Percentiles rank a stretch among this genome's conserved stretches.
Conservation (phyloP, 2,888 invertebrate genomes). For the Cacoxenus indagator region DNA sequence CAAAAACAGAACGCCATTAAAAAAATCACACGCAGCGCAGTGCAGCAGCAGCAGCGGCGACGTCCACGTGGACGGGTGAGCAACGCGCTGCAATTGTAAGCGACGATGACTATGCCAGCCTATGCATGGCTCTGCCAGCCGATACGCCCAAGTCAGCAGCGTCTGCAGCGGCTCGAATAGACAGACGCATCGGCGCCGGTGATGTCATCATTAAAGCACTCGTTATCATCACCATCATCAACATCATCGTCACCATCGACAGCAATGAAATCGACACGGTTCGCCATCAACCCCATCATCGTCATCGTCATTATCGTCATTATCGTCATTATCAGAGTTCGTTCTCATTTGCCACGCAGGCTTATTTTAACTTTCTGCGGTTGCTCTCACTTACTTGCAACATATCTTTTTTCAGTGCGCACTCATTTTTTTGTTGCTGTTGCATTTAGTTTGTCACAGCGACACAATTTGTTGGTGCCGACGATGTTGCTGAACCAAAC, state of each 20-base stretch:
- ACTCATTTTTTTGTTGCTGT: neutral
- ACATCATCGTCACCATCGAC: neutral
- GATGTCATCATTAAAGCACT: neutral
- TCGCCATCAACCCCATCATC: slow-evolving; percentile 7
- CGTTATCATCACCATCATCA: neutral
- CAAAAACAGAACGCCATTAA: neutral
- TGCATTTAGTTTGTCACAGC: neutral
- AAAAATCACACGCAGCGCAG: slow-evolving; percentile 4
- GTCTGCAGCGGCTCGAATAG: slow-evolving; percentile 36
- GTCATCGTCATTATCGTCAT: slow-evolving; percentile 1
- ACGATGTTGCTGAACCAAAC: neutral
- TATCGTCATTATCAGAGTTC: slow-evolving; percentile 21
- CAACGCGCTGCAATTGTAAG: slow-evolving; percentile 20
- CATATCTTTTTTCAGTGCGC: neutral
- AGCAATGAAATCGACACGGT: slow-evolving; percentile 11
- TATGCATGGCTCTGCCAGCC: slow-evolving; percentile 29
- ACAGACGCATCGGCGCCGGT: slow-evolving; percentile 13
- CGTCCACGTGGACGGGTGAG: slow-evolving; percentile 11
- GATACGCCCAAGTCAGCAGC: neutral
- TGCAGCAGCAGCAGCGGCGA: slow-evolving; percentile 4
- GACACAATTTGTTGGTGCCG: neutral
- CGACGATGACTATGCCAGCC: slow-evolving; percentile 32
- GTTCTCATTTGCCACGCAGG: slow-evolving; percentile 58
- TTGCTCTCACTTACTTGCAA: neutral
- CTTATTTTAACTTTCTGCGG: slow-evolving; percentile 28